phyloP scores from a whole-genome alignment of 2,888 invertebrate genomes.

The Apeira syringaria region DNA sequence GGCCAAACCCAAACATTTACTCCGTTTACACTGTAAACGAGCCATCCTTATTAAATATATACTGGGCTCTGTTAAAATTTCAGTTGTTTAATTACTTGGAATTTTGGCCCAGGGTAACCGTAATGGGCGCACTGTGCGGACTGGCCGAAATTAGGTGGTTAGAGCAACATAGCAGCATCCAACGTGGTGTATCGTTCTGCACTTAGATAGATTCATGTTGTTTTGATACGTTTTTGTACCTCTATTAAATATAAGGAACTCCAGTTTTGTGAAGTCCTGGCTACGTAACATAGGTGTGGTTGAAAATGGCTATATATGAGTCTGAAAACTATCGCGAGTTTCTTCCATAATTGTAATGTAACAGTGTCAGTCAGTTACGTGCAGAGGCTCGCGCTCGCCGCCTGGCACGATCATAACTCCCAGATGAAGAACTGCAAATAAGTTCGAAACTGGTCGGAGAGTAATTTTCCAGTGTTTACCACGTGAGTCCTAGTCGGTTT shows the following conservation, averaged over 20 bases:
- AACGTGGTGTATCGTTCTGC: slow-evolving; percentile 47
- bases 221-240: no score
- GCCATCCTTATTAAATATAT: slow-evolving; percentile 80
- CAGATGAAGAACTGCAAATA: no score
- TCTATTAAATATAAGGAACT: no score
- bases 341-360: no score
- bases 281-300: not conserved
- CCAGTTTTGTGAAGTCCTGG: no score
- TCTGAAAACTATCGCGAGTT: no score
- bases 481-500: no score
- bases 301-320: not conserved
- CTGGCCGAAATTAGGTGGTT: slow-evolving; percentile 62
- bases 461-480: no score
- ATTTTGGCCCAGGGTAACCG: slow-evolving; percentile 70
- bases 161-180: slow-evolving; percentile 24
- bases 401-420: no score
- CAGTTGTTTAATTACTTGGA: slow-evolving; percentile 78
- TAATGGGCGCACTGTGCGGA: slow-evolving; percentile 60
- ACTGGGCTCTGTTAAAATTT: slow-evolving; percentile 77
- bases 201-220: slow-evolving; percentile 40
- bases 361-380: no score
- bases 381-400: no score
- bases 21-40: slow-evolving; percentile 70
- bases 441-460: no score
- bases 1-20: slow-evolving; percentile 74